Percentiles rank a stretch among this genome's conserved stretches.
Evolutionary conservation across 2,797 vertebrate species (phyloP).

Genomic region (Taeniopygia guttata): DNA sequence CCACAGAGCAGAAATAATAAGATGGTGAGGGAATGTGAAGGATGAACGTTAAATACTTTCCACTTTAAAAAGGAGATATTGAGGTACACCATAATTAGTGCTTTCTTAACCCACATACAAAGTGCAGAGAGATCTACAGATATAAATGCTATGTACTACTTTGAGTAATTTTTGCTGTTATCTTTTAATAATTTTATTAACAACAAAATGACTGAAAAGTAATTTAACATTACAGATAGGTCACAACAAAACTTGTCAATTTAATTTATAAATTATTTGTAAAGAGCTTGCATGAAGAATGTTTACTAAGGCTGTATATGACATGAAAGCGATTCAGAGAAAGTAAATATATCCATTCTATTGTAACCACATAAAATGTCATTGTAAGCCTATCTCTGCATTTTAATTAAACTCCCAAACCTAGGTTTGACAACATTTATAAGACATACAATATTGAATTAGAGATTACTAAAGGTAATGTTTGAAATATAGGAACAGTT

Average conservation of each 20-base stretch:
- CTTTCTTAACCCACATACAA: not conserved
- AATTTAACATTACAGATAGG: not conserved
- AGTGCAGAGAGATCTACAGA: not conserved
- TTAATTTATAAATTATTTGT: not conserved
- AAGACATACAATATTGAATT: not conserved
- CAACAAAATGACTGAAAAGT: not conserved
- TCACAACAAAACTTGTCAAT: not conserved
- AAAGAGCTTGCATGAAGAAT: not conserved
- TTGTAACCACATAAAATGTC: not conserved
- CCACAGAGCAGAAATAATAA: conserved; percentile 26
- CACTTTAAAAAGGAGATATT: not conserved
- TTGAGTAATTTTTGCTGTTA: not conserved
- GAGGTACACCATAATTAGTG: not conserved
- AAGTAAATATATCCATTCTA: not conserved
- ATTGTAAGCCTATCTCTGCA: not conserved
- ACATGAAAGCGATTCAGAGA: not conserved
- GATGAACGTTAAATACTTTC: conserved; percentile 3
- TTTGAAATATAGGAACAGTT: not conserved
- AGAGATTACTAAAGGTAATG: not conserved
- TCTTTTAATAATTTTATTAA: not conserved
- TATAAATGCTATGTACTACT: not conserved
- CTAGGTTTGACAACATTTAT: not conserved
- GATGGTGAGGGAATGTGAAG: not conserved
- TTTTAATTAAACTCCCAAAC: not conserved
- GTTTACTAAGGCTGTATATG: not conserved